Base-by-base conservation (phyloP, 2,113 vertebrate genomes). In the Zosterops lateralis region DNA sequence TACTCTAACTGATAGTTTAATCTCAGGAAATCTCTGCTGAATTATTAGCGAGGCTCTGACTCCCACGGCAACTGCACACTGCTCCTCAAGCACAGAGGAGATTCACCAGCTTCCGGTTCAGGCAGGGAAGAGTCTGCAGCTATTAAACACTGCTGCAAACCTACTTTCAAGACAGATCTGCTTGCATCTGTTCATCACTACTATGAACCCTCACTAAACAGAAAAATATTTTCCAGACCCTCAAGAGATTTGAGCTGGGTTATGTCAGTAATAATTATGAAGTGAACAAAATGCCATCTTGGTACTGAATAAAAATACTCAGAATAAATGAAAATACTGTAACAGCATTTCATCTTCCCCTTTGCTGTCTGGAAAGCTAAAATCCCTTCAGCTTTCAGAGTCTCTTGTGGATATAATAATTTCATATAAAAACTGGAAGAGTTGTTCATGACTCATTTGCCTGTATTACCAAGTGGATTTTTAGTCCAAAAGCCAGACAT, bases 11-110 rank as follows among this genome's bases (percentile, higher is more conserved):
- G 65, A 90, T 28, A 45, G 75, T 34, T 96, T 95, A 94, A 95
- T 93, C 91, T 89, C 84, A 93, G 92, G 91, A 96, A 96, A 94
- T 92, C 92, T 93, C 74, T 87, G 51, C 13, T 77, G 67, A 96
- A 95, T 87, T 93, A 87, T 42, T 65, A 87, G 40, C 5, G 0
- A 80, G 44, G 51, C 62, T 93, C 31, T 48, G 25, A 65, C 48
- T 96, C 81, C 36, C 70, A 70, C 38, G 86, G 47, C 40, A 94
- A 91, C 66, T 61, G 71, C 58, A 54, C 38, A 14, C 18, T 36
- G 47, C 44, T 92, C 22, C 67, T 76, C 42, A 45, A 71, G 61
- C 38, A 50, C 48, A 76, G 17, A 44, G 65, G 40, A 67, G 56
- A 91, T 50, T 28, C 38, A 16, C 28, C 40, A 62, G 29, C 31